phyloP scores from a whole-genome alignment of 2,797 vertebrate species.

The Nothura maculosa region DNA sequence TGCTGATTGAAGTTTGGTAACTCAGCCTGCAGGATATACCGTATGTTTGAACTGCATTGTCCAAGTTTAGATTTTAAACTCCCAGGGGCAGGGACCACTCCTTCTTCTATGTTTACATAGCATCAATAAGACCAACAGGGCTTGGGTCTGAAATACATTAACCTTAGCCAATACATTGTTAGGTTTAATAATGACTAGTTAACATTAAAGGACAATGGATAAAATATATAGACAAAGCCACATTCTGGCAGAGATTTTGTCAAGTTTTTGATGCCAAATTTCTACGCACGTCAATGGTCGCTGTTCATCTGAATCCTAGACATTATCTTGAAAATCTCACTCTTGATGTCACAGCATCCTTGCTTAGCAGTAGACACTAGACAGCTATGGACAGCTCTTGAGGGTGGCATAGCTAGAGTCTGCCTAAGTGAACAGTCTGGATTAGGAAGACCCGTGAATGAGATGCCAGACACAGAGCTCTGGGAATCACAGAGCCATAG shows the following conservation, averaged over 20 bases:
- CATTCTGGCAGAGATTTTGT: constrained; percentile 51
- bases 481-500: neutral
- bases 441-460: neutral
- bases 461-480: neutral
- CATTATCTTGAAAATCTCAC: neutral
- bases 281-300: neutral
- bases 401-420: neutral
- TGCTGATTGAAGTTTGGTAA: constrained; percentile 55
- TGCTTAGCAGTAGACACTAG: neutral
- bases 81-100: constrained; percentile 65
- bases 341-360: neutral
- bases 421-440: neutral
- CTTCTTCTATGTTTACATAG: constrained; percentile 67
- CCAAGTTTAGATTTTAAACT: constrained; percentile 53
- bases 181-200: constrained; percentile 60
- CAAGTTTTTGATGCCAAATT: constrained; percentile 15
- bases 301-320: neutral
- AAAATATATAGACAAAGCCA: constrained; percentile 66
- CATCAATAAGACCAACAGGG: constrained; percentile 61
- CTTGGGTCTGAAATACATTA: constrained; percentile 61
- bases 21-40: constrained; percentile 60
- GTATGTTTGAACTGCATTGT: constrained; percentile 68
- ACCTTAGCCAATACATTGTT: constrained; percentile 70
- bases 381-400: neutral
- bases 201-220: constrained; percentile 63